phyloP scores from a whole-genome alignment of 2,888 invertebrate species.

The Parnassius apollo region DNA sequence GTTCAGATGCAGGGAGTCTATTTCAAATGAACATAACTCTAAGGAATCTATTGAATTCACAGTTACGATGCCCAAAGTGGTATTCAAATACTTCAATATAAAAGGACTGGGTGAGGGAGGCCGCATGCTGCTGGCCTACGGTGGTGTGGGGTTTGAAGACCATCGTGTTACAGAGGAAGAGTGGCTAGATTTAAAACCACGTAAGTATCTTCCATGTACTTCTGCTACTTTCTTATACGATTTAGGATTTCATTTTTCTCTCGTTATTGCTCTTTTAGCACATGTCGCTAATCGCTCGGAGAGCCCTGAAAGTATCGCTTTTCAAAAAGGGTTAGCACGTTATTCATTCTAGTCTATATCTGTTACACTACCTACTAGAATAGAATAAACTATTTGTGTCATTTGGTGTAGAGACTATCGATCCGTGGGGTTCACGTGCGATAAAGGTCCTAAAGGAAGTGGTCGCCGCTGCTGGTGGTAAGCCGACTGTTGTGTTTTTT shows the following conservation, averaged over 20 bases:
- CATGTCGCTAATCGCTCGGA: background rate
- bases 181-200: conserved; percentile 66
- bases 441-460: too few relatives aligned
- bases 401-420: too few relatives aligned
- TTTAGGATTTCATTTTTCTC: background rate
- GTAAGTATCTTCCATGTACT: conserved; percentile 38
- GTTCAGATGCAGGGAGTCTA: too few relatives aligned
- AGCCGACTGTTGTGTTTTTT: too few relatives aligned
- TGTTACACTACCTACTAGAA: too few relatives aligned
- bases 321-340: background rate
- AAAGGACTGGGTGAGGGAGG: conserved; percentile 82
- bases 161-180: conserved; percentile 65
- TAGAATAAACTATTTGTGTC: too few relatives aligned
- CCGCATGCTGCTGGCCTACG: conserved; percentile 82
- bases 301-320: background rate
- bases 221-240: conserved; percentile 63
- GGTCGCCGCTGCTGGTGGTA: too few relatives aligned
- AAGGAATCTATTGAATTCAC: too few relatives aligned
- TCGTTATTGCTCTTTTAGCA: background rate
- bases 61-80: background rate
- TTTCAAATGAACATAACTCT: too few relatives aligned
- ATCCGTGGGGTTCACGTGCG: too few relatives aligned
- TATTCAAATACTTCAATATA: conserved; percentile 74
- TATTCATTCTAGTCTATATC: too few relatives aligned
- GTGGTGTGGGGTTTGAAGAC: conserved; percentile 83